phyloP scores from a whole-genome alignment of 2,113 vertebrate species.

The Megaleporinus macrocephalus region DNA sequence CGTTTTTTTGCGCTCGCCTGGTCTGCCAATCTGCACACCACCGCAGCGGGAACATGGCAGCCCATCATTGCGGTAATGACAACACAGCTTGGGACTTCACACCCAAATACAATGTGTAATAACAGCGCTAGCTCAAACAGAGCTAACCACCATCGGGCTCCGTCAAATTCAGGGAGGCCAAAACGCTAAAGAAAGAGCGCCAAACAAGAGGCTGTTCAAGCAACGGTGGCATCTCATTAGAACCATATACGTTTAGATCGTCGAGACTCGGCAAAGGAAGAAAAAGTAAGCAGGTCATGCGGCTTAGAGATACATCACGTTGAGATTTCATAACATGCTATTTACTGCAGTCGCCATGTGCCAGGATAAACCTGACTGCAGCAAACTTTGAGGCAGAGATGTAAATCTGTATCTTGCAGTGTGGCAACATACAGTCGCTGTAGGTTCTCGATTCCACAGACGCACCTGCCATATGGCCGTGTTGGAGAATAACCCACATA shows the following conservation, averaged over 20 bases:
- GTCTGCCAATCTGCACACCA: constrained; percentile 73
- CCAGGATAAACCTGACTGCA: neutral
- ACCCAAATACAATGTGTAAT: constrained; percentile 53
- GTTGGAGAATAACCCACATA: neutral
- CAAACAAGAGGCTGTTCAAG: constrained; percentile 25
- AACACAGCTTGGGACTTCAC: constrained; percentile 44
- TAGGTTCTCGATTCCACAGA: neutral
- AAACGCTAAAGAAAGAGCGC: neutral
- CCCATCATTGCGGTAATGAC: constrained; percentile 63
- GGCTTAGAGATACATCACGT: too few relatives aligned
- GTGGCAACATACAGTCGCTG: neutral
- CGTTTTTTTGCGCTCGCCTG: constrained; percentile 69
- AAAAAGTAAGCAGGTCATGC: neutral
- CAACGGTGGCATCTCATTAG: neutral
- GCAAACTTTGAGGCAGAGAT: neutral
- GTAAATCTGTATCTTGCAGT: neutral
- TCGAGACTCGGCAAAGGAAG: neutral
- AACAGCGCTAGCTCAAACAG: constrained; percentile 53
- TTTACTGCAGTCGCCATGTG: neutral
- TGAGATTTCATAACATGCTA: neutral
- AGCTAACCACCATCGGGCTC: constrained; percentile 3
- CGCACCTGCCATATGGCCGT: neutral
- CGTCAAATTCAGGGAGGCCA: constrained; percentile 32
- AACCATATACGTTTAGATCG: neutral
- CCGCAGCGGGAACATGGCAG: constrained; percentile 58